Percentiles rank a stretch among this genome's conserved stretches.
phyloP scores from a whole-genome alignment of 2,113 vertebrate species.

The Varanus komodoensis region DNA sequence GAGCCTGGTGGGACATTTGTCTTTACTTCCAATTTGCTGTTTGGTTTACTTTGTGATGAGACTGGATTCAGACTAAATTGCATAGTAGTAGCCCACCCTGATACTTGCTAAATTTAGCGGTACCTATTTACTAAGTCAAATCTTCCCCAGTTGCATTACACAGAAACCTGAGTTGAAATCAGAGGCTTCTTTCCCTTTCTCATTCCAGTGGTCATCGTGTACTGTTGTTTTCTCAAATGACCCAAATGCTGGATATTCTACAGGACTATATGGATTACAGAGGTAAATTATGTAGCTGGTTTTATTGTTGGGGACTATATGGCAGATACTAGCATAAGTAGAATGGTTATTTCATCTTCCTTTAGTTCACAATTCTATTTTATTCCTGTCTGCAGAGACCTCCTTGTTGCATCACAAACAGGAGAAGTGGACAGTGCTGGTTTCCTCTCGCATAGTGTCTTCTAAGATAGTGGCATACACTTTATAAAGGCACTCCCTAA shows the following conservation, averaged over 20 bases:
- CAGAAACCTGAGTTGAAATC: neutral
- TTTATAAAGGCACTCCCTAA: too few relatives aligned
- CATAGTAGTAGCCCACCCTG: too few relatives aligned
- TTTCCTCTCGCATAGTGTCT: too few relatives aligned
- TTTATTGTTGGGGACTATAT: neutral
- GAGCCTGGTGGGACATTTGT: neutral
- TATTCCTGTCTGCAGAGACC: too few relatives aligned
- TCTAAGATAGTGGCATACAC: too few relatives aligned
- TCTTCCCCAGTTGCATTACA: neutral
- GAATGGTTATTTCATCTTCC: too few relatives aligned
- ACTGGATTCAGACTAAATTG: too few relatives aligned
- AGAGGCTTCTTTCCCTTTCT: slow-evolving; percentile 13
- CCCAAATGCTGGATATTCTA: slow-evolving; percentile 91
- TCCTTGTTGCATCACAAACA: too few relatives aligned
- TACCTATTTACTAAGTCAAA: neutral
- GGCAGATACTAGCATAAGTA: too few relatives aligned
- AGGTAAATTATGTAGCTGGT: slow-evolving; percentile 74
- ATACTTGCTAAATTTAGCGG: neutral
- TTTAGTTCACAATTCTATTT: too few relatives aligned
- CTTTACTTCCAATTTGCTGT: neutral
- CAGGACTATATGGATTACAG: slow-evolving; percentile 94
- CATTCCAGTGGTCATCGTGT: slow-evolving; percentile 86
- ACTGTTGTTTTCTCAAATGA: slow-evolving; percentile 96
- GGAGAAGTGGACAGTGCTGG: too few relatives aligned
- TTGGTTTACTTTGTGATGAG: neutral